Evolutionary conservation across 2,888 invertebrate species (phyloP).

Genomic region (Lottia gigantea): DNA sequence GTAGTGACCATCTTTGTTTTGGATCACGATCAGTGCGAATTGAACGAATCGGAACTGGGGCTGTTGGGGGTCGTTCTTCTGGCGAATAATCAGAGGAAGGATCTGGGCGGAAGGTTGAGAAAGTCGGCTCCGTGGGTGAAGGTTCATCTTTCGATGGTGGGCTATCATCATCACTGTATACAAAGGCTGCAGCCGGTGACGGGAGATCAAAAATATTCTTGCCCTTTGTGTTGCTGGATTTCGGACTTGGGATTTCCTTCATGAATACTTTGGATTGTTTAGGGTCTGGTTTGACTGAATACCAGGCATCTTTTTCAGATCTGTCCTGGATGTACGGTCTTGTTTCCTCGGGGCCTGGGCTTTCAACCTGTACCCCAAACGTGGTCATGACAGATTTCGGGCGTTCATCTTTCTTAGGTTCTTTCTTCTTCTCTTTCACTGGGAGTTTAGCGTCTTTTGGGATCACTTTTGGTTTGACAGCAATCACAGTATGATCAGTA

Average conservation of each 20-base stretch:
- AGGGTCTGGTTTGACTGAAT: constrained; percentile 17
- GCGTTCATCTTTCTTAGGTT: constrained; percentile 16
- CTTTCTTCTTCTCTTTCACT: constrained; percentile 19
- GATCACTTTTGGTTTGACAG: constrained; percentile 19
- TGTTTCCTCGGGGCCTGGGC: background rate
- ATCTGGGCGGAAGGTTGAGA: constrained; percentile 38
- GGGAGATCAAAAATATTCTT: constrained; percentile 33
- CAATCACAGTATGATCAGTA: constrained; percentile 17
- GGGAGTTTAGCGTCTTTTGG: constrained; percentile 23
- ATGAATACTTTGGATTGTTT: constrained; percentile 17
- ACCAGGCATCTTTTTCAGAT: constrained; percentile 24
- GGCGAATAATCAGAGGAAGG: constrained; percentile 10
- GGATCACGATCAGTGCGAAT: constrained; percentile 15
- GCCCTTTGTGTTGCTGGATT: background rate
- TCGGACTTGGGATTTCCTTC: constrained; percentile 11
- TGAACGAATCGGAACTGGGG: constrained; percentile 8
- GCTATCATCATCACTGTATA: constrained; percentile 38
- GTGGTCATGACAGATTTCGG: background rate
- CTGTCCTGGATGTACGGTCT: background rate
- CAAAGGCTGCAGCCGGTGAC: constrained; percentile 46
- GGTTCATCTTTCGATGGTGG: constrained; percentile 30
- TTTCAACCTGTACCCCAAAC: background rate
- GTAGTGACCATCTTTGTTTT: constrained; percentile 32
- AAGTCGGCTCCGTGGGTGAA: constrained; percentile 25
- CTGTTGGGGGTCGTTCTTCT: background rate